Evolutionary conservation across 2,113 vertebrate genomes (phyloP).

Genomic region (Malurus elegans): DNA sequence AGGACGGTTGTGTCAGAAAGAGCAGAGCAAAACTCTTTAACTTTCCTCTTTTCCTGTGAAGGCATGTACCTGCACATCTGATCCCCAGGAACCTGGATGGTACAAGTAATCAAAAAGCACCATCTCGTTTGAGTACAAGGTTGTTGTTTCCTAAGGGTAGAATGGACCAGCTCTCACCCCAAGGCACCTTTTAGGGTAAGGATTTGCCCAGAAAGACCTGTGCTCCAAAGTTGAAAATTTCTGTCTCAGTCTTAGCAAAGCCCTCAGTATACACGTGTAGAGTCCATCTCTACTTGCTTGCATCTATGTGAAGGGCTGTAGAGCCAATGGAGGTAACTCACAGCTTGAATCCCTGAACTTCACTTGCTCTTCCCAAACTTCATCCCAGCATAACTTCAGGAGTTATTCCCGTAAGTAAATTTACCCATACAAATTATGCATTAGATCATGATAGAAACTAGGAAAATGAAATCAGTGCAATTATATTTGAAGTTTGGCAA

Average conservation of each 20-base stretch:
- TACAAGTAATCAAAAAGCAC: not conserved
- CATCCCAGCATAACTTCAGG: not conserved
- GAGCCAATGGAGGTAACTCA: not conserved
- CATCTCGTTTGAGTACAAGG: not conserved
- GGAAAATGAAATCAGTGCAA: not conserved
- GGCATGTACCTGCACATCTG: not conserved
- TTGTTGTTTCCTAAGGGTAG: rapidly evolving
- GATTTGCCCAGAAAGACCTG: not conserved
- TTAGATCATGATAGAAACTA: not conserved
- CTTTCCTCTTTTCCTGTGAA: not conserved
- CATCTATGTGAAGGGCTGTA: rapidly evolving
- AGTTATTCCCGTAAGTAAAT: not conserved
- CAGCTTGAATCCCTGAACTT: not conserved
- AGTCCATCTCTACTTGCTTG: not conserved
- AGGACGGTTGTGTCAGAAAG: not conserved
- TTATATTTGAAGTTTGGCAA: not conserved
- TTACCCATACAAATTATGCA: not conserved
- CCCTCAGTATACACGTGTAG: not conserved
- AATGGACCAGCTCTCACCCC: not conserved
- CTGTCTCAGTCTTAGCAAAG: not conserved
- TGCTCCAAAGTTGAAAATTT: not conserved
- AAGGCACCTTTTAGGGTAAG: rapidly evolving
- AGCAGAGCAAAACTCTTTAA: not conserved
- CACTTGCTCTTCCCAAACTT: not conserved
- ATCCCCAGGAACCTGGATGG: not conserved